Percentiles rank a stretch among this genome's conserved stretches.
phyloP scores from a whole-genome alignment of 2,797 vertebrate species.

The Pampus argenteus region DNA sequence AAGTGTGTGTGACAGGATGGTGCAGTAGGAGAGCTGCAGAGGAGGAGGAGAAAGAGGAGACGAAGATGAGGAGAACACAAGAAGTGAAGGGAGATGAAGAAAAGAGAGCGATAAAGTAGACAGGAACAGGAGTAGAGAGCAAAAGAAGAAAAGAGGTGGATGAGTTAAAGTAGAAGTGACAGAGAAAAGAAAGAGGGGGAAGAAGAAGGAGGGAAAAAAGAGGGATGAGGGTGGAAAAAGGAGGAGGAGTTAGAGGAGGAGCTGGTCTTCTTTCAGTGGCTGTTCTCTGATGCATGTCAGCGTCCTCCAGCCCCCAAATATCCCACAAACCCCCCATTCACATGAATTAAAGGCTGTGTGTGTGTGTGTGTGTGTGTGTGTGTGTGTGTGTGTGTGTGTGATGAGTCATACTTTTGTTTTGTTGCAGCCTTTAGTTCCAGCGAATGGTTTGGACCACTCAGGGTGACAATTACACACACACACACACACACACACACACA shows the following conservation, averaged over 20 bases:
- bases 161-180: too few species aligned
- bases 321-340: conserved; percentile 61
- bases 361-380: conserved; percentile 29
- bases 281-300: conserved; percentile 56
- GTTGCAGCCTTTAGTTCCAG: conserved; percentile 63
- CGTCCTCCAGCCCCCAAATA: conserved; percentile 34
- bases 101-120: too few species aligned
- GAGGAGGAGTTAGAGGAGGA: conserved; percentile 20
- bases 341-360: conserved; percentile 55
- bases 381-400: conserved; percentile 39
- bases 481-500: conserved; percentile 23
- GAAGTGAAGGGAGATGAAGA: neutral
- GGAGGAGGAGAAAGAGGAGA: neutral
- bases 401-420: conserved; percentile 63
- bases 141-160: neutral
- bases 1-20: conserved; percentile 8
- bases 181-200: neutral
- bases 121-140: too few species aligned
- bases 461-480: conserved; percentile 45
- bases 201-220: neutral
- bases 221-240: neutral
- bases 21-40: too few species aligned
- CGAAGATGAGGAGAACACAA: too few species aligned
- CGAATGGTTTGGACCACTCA: conserved; percentile 43
- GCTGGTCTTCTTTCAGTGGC: conserved; percentile 47